phyloP scores from a whole-genome alignment of 2,888 invertebrate genomes.

The Phaedon cochleariae region DNA sequence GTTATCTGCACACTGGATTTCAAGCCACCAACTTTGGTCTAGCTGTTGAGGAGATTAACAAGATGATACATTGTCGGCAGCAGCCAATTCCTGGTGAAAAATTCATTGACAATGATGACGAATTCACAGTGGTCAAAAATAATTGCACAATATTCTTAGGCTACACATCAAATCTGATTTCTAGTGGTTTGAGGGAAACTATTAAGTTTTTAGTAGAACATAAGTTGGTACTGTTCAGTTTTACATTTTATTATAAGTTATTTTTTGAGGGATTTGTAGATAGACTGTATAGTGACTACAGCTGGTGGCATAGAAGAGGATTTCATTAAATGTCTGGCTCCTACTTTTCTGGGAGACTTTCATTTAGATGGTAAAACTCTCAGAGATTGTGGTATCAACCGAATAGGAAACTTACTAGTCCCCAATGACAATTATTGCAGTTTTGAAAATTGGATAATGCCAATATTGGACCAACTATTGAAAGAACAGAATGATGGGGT shows the following conservation, averaged over 20 bases:
- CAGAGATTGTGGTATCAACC: slow-evolving; percentile 86
- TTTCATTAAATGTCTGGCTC: slow-evolving; percentile 96
- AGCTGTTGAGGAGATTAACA: slow-evolving; percentile 90
- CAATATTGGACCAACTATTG: slow-evolving; percentile 89
- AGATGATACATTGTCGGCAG: slow-evolving; percentile 84
- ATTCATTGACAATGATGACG: slow-evolving; percentile 77
- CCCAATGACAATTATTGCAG: slow-evolving; percentile 97
- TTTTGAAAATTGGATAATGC: slow-evolving; percentile 86
- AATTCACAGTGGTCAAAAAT: slow-evolving; percentile 77
- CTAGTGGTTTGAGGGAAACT: slow-evolving; percentile 91
- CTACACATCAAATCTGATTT: slow-evolving; percentile 96
- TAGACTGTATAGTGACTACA: slow-evolving; percentile 96
- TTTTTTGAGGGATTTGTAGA: slow-evolving; percentile 59
- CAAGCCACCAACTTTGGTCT: slow-evolving; percentile 96
- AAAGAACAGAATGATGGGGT: slow-evolving; percentile 79
- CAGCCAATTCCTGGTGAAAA: slow-evolving; percentile 74
- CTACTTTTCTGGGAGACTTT: slow-evolving; percentile 94
- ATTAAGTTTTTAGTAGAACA: slow-evolving; percentile 86
- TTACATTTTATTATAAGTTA: slow-evolving; percentile 1
- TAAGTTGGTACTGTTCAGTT: slow-evolving; percentile 69
- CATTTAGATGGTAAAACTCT: slow-evolving; percentile 80
- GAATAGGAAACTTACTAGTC: slow-evolving; percentile 89
- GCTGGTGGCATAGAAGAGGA: slow-evolving; percentile 99
- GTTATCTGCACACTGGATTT: slow-evolving; percentile 88
- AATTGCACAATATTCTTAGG: slow-evolving; percentile 96